Base-by-base conservation (phyloP, 2,113 vertebrate species). In the Setophaga kirtlandii region DNA sequence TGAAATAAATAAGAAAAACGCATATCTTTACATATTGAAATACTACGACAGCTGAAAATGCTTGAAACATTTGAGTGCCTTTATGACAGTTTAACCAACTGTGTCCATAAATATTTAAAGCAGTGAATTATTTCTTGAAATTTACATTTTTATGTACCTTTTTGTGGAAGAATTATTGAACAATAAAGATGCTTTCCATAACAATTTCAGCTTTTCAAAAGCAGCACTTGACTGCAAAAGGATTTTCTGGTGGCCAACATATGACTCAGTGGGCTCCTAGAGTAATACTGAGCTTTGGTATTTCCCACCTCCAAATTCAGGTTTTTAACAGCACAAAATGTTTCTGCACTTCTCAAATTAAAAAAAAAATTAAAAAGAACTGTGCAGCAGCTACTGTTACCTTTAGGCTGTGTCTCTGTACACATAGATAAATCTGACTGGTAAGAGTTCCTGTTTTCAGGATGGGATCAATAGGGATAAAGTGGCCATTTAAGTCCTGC, bases 141-240 rank as follows among this genome's bases (percentile, higher is more conserved):
- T 97, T 97, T 98, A 85, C 93, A 96, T 97, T 97, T 96, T 96
- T 94, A 90, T 97, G 60, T 62, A 81, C 31, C 94, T 64, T 96
- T 95, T 95, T 25, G 91, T 85, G 71, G 83, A 76, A 69, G 37
- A 83, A 74, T 50, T 94, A 83, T 93, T 93, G 91, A 97, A 96
- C 89, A 97, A 95, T 96, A 94, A 97, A 87, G 85, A 93, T 77
- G 70, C 78, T 97, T 97, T 94, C 90, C 42, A 55, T 96, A 97
- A 90, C 94, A 94, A 91, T 91, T 91, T 89, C 71, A 74, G 79
- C 92, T 97, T 97, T 95, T 95, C 76, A 94, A 87, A 77, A 75
- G 78, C 64, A 77, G 70, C 33, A n/a, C 47, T 94, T 95, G 64
- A 92, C 67, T 95, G 52, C 23, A 16, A 78, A 86, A 95, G 71